Evolutionary conservation across 2,113 vertebrate genomes (phyloP), one percentile per base, ranked within the genome.

Genomic region (Myanophis thanlyinensis): DNA sequence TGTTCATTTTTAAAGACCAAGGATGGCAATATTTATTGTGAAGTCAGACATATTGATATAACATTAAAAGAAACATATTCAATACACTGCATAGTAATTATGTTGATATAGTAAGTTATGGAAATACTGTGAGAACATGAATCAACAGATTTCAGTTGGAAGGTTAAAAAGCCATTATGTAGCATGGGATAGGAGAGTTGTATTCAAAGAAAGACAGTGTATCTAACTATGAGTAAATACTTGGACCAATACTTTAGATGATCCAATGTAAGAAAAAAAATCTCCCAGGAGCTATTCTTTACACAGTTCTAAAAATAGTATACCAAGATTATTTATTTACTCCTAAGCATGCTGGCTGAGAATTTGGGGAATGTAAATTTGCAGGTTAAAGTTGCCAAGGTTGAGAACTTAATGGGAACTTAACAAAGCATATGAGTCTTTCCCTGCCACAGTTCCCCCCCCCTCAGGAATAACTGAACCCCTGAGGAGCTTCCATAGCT

Each of bases 41-140:
- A 96, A 95, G 97, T 96, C 92, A 94, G 96, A 52, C 91, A 87
- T 97, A 97, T 97, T 0, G 92, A 97, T 96, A 96, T 85, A 96
- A 51, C 96, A 96, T 96, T 97, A 97, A 97, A 96, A 91, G 94
- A 97, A 90, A 94, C 95, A 93, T 92, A 94, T 97, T 95, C 96
- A 96, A 96, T 96, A 94, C 0, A 89, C 90, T 96, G 73, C 59
- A 91, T 94, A 94, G 95, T 90, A 96, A 95, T 97, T 88, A 93
- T 92, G 54, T 90, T 94, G 95, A 95, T 95, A 44, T 51, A 94
- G 91, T 93, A 95, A 89, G 52, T 93, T 91, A 87, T 59, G 94
- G 0, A 93, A 48, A 54, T 95, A 35, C 47, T 54, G 9, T 73
- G 85, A 56, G 90, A 91, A 91, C 91, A 92, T 94, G 52, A 85